Conservation (phyloP, 2,797 vertebrate genomes). For the Tamandua tetradactyla region DNA sequence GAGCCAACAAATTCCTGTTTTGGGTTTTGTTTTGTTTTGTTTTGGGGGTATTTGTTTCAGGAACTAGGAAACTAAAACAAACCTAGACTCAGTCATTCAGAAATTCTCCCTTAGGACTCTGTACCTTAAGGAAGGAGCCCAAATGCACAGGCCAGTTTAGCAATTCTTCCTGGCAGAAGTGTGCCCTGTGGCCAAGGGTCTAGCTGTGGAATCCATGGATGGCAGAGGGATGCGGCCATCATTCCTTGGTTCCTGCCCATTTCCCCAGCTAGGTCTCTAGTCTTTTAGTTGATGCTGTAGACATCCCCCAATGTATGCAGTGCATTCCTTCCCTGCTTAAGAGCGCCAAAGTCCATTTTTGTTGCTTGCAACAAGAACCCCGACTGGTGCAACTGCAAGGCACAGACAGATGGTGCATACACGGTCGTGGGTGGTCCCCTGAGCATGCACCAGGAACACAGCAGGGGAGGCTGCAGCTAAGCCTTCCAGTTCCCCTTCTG, state of each 20-base stretch:
- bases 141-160: not conserved
- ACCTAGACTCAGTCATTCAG: not conserved
- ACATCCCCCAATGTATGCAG: not conserved
- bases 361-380: not conserved
- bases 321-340: not conserved
- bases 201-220: not conserved
- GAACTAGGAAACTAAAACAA: too few relatives aligned
- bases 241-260: not conserved
- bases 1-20: too few relatives aligned
- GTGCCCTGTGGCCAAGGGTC: not conserved
- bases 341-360: not conserved
- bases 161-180: not conserved
- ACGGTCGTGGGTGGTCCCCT: not conserved
- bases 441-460: not conserved
- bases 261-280: not conserved
- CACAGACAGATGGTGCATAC: fast-evolving
- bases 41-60: too few relatives aligned
- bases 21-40: too few relatives aligned
- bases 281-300: not conserved
- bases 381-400: not conserved
- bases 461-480: not conserved
- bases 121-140: too few relatives aligned
- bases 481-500: not conserved
- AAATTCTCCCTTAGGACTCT: not conserved
- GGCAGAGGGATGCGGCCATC: not conserved